Base-by-base conservation (phyloP, 2,888 invertebrate genomes). In the Coelogynopora nodosa region DNA sequence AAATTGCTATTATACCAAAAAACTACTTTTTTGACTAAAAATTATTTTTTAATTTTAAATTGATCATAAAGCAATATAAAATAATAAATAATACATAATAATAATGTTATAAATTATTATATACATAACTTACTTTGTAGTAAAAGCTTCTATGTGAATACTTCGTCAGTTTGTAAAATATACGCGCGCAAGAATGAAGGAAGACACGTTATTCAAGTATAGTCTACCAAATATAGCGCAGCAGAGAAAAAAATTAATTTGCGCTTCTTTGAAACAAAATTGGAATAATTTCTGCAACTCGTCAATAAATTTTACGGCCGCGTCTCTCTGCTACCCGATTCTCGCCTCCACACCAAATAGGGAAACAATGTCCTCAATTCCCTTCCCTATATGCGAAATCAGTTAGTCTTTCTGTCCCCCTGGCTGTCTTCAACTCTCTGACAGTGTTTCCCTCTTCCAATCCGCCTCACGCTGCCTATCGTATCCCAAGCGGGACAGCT, bases 301-400 rank as follows among this genome's bases (percentile, higher is more conserved):
- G n/a, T n/a, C n/a, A n/a, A n/a, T n/a, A n/a, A n/a, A n/a, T n/a
- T n/a, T n/a, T 49, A 49, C 18, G 18, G 18, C 49, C 18, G 5
- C 49, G 49, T 18, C 18, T 18, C 18, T 49, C 49, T 18, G 18
- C 49, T 49, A 49, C 5, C 49, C 18, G 18, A 49, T 49, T 49
- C 49, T 10, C 49, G 49, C n/a, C n/a, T n/a, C n/a, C n/a, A n/a
- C n/a, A n/a, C n/a, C n/a, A n/a, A n/a, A 49, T 18, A 49, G 27
- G 23, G 74, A 74, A 74, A 74, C 74, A 74, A 74, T 74, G 27
- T 74, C 74, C 74, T 74, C 23, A 74, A 74, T 13, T 74, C 27
- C 10, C 74, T 26, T 2, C 18, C 2, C 74, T 74, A 13, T 74
- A 74, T 74, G 27, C 2, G 74, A 26, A 74, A 2, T 74, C 23